A percentile compares a stretch with the other conserved stretches of the same genome.
Evolutionary conservation across 2,888 invertebrate species (phyloP).

Genomic region (Hyppa rectilinea): DNA sequence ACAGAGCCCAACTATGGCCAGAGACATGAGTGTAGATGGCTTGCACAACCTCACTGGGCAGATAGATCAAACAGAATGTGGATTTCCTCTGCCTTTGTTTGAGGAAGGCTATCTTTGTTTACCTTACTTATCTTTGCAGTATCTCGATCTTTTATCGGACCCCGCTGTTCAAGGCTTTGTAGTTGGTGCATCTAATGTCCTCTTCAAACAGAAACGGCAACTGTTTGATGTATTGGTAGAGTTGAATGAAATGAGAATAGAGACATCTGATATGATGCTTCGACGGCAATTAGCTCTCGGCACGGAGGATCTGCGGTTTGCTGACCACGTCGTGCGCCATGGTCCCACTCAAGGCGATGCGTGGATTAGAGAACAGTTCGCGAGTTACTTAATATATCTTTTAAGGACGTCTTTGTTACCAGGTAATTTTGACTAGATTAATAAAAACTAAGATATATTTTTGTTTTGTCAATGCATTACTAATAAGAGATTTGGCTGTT

Average conservation of each 20-base stretch:
- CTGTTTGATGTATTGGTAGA: conserved; percentile 98
- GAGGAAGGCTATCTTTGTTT: conserved; percentile 98
- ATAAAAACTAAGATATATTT: neutral
- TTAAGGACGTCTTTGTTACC: conserved; percentile 94
- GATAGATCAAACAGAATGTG: conserved; percentile 94
- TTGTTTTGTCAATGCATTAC: conserved; percentile 13
- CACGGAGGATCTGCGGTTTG: conserved; percentile 98
- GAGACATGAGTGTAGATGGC: conserved; percentile 92
- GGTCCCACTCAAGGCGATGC: conserved; percentile 96
- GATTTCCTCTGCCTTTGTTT: conserved; percentile 96
- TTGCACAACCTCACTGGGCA: conserved; percentile 92
- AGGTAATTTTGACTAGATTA: conserved; percentile 84
- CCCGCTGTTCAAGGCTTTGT: conserved; percentile 96
- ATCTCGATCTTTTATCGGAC: conserved; percentile 97
- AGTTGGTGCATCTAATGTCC: conserved; percentile 99
- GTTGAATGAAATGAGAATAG: conserved; percentile 96
- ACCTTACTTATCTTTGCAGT: conserved; percentile 98
- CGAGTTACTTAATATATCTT: conserved; percentile 95
- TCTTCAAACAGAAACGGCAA: conserved; percentile 98
- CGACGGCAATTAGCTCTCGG: conserved; percentile 96
- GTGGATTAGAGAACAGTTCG: conserved; percentile 99
- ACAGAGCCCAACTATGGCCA: conserved; percentile 91
- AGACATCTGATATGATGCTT: conserved; percentile 94
- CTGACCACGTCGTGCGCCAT: conserved; percentile 96
- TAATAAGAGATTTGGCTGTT: conserved; percentile 11